phyloP scores from a whole-genome alignment of 2,888 invertebrate species.

The Marasmarcha lunaedactyla region DNA sequence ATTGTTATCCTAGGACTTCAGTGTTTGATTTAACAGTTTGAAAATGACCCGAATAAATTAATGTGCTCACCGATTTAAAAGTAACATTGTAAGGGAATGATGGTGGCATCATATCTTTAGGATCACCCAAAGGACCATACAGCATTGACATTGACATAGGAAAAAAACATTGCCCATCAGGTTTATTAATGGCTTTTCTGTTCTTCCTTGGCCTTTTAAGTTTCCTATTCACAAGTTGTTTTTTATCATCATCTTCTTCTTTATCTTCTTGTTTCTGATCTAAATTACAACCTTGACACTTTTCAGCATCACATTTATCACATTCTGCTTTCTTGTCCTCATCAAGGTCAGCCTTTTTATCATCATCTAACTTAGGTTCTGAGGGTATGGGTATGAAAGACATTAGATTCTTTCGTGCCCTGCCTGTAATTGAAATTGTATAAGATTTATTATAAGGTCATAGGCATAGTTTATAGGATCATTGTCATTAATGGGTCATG shows the following conservation, averaged over 20 bases:
- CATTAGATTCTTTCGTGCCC: slow-evolving; percentile 51
- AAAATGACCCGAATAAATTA: no score
- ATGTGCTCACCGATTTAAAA: slow-evolving; percentile 80
- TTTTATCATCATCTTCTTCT: slow-evolving; percentile 42
- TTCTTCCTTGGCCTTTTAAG: slow-evolving; percentile 48
- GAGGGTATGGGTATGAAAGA: slow-evolving; percentile 56
- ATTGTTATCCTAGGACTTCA: no score
- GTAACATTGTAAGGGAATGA: slow-evolving; percentile 91
- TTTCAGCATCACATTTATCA: slow-evolving; percentile 39
- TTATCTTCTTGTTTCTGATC: slow-evolving; percentile 39
- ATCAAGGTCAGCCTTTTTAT: slow-evolving; percentile 33
- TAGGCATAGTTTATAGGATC: neutral
- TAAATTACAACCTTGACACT: slow-evolving; percentile 37
- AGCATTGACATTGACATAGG: slow-evolving; percentile 90
- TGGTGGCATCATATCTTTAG: slow-evolving; percentile 49
- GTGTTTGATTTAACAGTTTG: no score
- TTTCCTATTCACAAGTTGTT: slow-evolving; percentile 30
- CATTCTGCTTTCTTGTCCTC: slow-evolving; percentile 43
- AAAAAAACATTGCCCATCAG: slow-evolving; percentile 70
- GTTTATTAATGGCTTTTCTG: slow-evolving; percentile 44
- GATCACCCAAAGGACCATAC: slow-evolving; percentile 83
- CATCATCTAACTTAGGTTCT: slow-evolving; percentile 42
- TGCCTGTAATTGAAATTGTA: slow-evolving; percentile 37
- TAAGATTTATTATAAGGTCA: no score
- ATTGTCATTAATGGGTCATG: neutral